A percentile compares a stretch with the other conserved stretches of the same genome.
Evolutionary conservation across 2,888 invertebrate genomes (phyloP).

Genomic region (Lasioglossum malachurum): DNA sequence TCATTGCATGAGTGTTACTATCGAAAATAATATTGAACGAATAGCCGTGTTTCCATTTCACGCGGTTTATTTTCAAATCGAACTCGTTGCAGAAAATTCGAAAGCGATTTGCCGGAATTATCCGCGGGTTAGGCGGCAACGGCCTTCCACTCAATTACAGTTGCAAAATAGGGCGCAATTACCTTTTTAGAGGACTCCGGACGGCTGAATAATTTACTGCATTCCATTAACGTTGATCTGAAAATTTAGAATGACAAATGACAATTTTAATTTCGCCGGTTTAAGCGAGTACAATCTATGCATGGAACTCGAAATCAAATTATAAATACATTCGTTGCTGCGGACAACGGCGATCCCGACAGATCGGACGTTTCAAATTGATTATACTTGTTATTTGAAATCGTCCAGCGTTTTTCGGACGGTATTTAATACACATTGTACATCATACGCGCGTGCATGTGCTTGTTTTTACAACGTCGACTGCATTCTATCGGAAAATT

Average conservation of each 20-base stretch:
- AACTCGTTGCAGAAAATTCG: background rate
- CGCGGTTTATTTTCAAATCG: background rate
- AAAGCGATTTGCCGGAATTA: slow-evolving; percentile 20
- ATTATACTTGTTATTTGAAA: background rate
- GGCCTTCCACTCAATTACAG: slow-evolving; percentile 31
- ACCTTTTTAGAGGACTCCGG: slow-evolving; percentile 25
- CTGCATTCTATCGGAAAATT: background rate
- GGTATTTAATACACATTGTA: background rate
- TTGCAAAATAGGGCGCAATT: slow-evolving; percentile 40
- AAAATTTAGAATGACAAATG: slow-evolving; percentile 13
- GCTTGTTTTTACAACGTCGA: background rate
- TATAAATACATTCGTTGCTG: background rate
- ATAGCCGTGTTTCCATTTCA: background rate
- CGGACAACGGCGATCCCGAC: too few species aligned
- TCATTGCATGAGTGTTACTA: background rate
- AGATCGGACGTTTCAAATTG: background rate
- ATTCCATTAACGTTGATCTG: slow-evolving; percentile 8
- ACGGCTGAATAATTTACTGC: slow-evolving; percentile 3
- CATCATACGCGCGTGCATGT: background rate
- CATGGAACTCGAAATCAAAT: slow-evolving; percentile 4
- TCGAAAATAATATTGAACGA: background rate
- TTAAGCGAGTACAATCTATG: background rate
- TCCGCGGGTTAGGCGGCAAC: slow-evolving; percentile 22
- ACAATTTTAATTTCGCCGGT: slow-evolving; percentile 2
- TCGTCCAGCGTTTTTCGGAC: background rate